Percentiles rank a stretch among this genome's conserved stretches.
Conservation (phyloP, 2,113 vertebrate species). For the Ellobius talpinus region DNA sequence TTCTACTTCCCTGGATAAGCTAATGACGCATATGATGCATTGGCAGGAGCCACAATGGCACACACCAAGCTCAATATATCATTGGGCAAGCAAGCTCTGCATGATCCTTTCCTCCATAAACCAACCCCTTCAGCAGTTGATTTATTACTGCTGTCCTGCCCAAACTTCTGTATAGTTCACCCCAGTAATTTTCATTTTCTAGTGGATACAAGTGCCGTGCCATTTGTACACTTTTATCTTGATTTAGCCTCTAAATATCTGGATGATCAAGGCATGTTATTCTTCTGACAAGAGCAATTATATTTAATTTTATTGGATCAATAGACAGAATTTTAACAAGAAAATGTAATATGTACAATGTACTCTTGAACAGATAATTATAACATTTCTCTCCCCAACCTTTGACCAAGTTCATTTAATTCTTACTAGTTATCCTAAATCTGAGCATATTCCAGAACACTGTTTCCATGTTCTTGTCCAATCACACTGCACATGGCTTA, state of each 20-base stretch:
- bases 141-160: background rate
- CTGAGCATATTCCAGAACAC: background rate
- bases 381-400: background rate
- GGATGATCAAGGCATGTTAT: background rate
- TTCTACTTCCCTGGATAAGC: background rate
- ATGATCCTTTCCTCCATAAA: background rate
- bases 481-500: background rate
- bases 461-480: constrained; percentile 6
- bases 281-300: constrained; percentile 20
- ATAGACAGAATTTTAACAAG: background rate
- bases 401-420: constrained; percentile 20
- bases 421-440: constrained; percentile 24
- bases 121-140: background rate
- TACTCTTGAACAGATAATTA: constrained; percentile 18
- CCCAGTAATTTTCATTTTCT: background rate
- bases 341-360: constrained; percentile 8
- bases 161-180: background rate
- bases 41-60: background rate
- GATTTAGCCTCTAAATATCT: constrained; percentile 36
- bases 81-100: background rate
- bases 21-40: background rate
- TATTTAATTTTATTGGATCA: constrained; percentile 22
- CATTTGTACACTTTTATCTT: background rate
- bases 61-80: background rate
- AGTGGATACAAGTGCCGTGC: background rate